These are phyloP conservation scores for Tortricodes alternella DNA, from an alignment of 2,888 invertebrate species.

Conservation along the genomic window DNA sequence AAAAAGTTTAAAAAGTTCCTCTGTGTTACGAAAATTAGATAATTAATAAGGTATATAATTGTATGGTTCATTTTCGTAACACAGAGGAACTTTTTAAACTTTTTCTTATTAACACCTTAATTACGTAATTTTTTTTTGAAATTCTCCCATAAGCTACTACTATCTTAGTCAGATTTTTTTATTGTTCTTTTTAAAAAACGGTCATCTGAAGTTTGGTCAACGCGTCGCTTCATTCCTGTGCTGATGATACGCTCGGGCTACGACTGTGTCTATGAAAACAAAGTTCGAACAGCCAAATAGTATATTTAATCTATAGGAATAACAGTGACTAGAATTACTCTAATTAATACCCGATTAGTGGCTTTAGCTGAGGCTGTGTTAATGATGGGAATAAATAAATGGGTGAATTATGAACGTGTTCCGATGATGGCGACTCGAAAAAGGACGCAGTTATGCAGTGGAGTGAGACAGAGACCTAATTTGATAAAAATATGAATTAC, in stretches of 20 bases:
- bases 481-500: too few species aligned
- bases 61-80: too few species aligned
- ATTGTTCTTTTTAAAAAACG: slow-evolving; percentile 40
- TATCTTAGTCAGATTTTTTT: neutral
- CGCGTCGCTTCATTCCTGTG: slow-evolving; percentile 55
- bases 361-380: slow-evolving; percentile 25
- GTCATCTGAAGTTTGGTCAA: slow-evolving; percentile 56
- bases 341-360: slow-evolving; percentile 23
- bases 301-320: slow-evolving; percentile 29
- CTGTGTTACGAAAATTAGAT: too few species aligned
- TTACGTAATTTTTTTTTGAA: too few species aligned
- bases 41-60: too few species aligned
- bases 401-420: too few species aligned
- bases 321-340: slow-evolving; percentile 15
- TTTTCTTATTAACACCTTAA: too few species aligned
- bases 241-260: slow-evolving; percentile 47
- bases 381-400: slow-evolving; percentile 2
- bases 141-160: too few species aligned
- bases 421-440: too few species aligned
- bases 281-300: slow-evolving; percentile 43
- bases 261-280: slow-evolving; percentile 54
- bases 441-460: neutral
- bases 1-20: too few species aligned
- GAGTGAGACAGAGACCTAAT: neutral
- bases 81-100: too few species aligned